These are phyloP conservation scores for Darwinula stevensoni DNA, from an alignment of 2,888 invertebrate species.

Conservation along the genomic window DNA sequence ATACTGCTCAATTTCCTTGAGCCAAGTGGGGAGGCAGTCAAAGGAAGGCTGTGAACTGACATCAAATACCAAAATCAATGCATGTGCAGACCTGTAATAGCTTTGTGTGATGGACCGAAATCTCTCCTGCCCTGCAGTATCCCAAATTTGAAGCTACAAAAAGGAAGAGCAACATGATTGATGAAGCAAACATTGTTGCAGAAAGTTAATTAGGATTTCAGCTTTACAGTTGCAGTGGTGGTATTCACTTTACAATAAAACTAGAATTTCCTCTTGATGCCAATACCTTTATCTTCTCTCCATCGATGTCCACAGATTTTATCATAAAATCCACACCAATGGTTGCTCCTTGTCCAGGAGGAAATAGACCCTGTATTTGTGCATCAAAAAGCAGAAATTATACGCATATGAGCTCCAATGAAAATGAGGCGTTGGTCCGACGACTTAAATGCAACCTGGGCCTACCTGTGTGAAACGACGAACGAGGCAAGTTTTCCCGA, in stretches of 20 bases:
- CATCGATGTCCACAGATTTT: constrained; percentile 88
- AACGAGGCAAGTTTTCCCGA: constrained; percentile 91
- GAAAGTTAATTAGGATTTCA: no score
- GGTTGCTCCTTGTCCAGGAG: constrained; percentile 91
- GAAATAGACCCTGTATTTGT: constrained; percentile 49
- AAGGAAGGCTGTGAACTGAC: constrained; percentile 93
- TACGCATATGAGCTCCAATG: background rate
- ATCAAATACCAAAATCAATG: constrained; percentile 84
- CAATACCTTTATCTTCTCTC: constrained; percentile 69
- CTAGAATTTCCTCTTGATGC: background rate
- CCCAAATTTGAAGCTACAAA: constrained; percentile 85
- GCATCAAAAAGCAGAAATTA: constrained; percentile 6
- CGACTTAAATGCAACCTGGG: no score
- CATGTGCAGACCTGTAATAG: constrained; percentile 89
- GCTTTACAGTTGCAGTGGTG: no score
- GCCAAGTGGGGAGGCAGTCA: constrained; percentile 87
- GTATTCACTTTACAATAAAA: no score
- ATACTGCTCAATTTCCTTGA: constrained; percentile 88
- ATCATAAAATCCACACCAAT: constrained; percentile 99
- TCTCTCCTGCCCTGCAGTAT: constrained; percentile 85
- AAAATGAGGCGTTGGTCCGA: constrained; percentile 1
- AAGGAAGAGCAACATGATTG: constrained; percentile 8
- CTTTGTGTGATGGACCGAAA: constrained; percentile 94
- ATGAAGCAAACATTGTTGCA: constrained; percentile 1
- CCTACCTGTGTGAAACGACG: constrained; percentile 84